Base-by-base conservation (phyloP, 2,113 vertebrate genomes). In the Silurus glanis region DNA sequence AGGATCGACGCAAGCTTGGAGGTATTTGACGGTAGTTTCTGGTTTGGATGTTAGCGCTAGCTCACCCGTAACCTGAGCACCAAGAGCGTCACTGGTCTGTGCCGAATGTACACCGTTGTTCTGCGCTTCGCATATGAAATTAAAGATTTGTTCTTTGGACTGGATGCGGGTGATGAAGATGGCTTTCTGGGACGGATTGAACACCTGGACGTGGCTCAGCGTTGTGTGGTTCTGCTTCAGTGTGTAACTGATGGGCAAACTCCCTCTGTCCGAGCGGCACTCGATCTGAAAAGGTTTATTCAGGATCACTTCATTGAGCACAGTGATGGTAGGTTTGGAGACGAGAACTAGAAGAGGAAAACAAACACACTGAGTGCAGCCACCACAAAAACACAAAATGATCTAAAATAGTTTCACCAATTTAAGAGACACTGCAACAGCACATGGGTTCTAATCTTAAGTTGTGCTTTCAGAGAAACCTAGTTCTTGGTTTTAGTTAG, bases 241-340 rank as follows among this genome's bases (percentile, higher is more conserved):
- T 8, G 89, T 93, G 94, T 95, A 95, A 47, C n/a, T 91, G 76
- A 96, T 94, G 0, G 95, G 95, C 55, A 92, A 83, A 80, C 90
- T 94, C 80, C 95, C 95, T 0, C 0, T 10, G 2, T 91, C 86
- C 0, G 94, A 95, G 49, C 23, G 45, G 84, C 95, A 96, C 45
- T 37, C 67, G 79, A 96, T 90, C 56, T 9, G n/a, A 53, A 95
- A 83, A 13, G 71, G 56, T 17, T 28, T 47, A 0, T 88, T 89
- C 8, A 95, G 53, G 25, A 96, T 25, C 1, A 90, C 92, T 2
- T 5, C 49, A 3, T 79, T 89, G 0, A 23, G 9, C 45, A 89
- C 88, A 0, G 19, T 85, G 78, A 96, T 93, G 25, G 61, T 80
- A 0, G 95, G 95, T 47, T 5, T 21, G 12, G 94, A 94, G 69